Evolutionary conservation across 2,113 vertebrate genomes (phyloP).

Genomic region (Glaucidium brasilianum): DNA sequence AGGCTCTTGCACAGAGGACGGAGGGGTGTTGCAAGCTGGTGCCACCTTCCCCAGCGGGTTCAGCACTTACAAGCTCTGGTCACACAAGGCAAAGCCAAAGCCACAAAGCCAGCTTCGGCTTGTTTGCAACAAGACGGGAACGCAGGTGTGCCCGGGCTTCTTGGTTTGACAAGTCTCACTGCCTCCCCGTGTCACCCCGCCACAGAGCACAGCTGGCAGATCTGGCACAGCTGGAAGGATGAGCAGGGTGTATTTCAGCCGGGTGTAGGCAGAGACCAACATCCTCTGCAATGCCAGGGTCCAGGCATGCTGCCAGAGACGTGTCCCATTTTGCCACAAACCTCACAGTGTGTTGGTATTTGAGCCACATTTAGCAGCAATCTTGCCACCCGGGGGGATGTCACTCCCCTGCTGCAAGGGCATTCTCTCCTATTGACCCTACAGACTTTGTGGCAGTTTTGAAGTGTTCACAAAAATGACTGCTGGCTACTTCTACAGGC

Average conservation of each 20-base stretch:
- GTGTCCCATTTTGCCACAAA: neutral
- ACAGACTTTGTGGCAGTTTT: neutral
- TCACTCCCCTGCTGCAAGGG: rapidly evolving
- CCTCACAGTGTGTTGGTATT: rapidly evolving
- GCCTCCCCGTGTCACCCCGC: rapidly evolving
- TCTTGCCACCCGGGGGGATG: rapidly evolving
- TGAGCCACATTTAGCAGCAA: rapidly evolving
- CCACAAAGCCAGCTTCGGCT: neutral
- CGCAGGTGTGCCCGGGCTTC: neutral
- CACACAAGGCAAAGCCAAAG: neutral
- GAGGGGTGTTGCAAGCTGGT: neutral
- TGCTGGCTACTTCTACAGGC: neutral
- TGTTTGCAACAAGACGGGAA: neutral
- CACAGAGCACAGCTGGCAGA: rapidly evolving
- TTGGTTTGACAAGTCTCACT: neutral
- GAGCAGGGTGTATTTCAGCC: neutral
- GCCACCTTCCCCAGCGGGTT: neutral
- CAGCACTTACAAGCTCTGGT: rapidly evolving
- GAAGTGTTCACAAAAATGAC: neutral
- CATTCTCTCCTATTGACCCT: rapidly evolving
- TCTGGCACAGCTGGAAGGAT: neutral
- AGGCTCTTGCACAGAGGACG: neutral
- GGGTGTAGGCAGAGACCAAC: rapidly evolving
- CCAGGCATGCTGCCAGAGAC: rapidly evolving
- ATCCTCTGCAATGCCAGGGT: neutral